Conservation (phyloP, 2,888 invertebrate species). For the Nephrotoma flavescens region DNA sequence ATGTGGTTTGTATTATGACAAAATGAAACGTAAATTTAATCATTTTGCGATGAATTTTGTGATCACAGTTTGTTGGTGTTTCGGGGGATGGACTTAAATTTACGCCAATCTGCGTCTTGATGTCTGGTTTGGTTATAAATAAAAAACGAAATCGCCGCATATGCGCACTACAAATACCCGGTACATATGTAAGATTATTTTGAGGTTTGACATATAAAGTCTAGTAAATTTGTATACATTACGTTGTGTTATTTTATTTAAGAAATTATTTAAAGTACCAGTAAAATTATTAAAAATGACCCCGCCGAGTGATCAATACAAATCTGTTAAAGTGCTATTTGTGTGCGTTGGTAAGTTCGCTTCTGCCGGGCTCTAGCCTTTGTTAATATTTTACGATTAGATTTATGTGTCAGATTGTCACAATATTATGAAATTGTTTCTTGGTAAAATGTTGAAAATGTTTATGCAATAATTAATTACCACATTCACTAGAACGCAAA, state of each 20-base stretch:
- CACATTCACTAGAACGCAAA: not conserved
- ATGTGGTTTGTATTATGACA: no score
- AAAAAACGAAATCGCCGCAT: no score
- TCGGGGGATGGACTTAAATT: no score
- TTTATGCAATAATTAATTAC: not conserved
- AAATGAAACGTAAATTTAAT: no score
- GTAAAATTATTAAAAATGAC: no score
- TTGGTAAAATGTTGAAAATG: not conserved
- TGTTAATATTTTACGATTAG: not conserved
- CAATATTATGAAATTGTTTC: not conserved
- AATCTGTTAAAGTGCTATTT: slow-evolving; percentile 21
- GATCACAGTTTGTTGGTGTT: no score
- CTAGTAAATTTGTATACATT: not conserved
- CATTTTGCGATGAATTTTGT: no score
- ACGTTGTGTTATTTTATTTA: not conserved
- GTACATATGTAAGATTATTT: not conserved
- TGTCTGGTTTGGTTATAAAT: no score
- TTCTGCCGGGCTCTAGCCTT: not conserved
- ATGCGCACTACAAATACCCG: not conserved
- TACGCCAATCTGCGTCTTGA: no score
- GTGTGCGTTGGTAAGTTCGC: slow-evolving; percentile 24
- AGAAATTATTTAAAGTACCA: no score
- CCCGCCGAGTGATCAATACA: not conserved
- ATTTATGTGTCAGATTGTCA: not conserved
- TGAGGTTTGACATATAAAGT: not conserved